phyloP scores from a whole-genome alignment of 2,797 vertebrate genomes.

The Vireo griseus region DNA sequence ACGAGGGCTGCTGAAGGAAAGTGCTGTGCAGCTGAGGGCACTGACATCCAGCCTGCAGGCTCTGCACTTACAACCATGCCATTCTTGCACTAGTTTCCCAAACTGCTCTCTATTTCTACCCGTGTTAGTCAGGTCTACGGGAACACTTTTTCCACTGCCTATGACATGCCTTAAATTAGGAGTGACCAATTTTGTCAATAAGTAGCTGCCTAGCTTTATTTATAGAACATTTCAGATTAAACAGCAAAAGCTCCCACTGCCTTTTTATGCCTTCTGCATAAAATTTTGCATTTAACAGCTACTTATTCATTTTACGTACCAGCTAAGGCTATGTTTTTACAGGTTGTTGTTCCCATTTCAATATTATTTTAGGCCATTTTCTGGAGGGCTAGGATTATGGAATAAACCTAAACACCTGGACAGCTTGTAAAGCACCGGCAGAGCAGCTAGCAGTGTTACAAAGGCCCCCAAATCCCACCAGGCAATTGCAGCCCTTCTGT shows the following conservation, averaged over 20 bases:
- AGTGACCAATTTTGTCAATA: constrained; percentile 23
- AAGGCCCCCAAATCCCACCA: not conserved
- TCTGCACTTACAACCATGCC: not conserved
- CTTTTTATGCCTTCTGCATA: constrained; percentile 1
- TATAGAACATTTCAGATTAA: constrained; percentile 36
- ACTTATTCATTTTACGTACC: constrained; percentile 43
- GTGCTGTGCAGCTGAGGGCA: not conserved
- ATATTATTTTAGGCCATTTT: constrained; percentile 43
- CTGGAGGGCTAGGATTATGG: constrained; percentile 4
- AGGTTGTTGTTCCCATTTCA: constrained; percentile 34
- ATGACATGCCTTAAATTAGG: constrained; percentile 22
- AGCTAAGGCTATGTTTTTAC: constrained; percentile 15
- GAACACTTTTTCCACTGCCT: constrained; percentile 28
- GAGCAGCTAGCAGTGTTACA: not conserved
- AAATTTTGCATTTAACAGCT: constrained; percentile 44
- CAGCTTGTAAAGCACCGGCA: not conserved
- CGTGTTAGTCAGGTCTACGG: constrained; percentile 21
- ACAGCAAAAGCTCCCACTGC: constrained; percentile 22
- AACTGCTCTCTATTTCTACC: constrained; percentile 12
- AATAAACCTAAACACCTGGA: constrained; percentile 12
- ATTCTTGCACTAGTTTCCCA: not conserved
- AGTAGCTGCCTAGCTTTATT: constrained; percentile 16
- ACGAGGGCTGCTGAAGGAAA: not conserved
- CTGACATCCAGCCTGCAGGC: not conserved
- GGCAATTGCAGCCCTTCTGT: not conserved